Evolutionary conservation across 2,888 invertebrate species (phyloP), one percentile per base, ranked within the genome.

Genomic region (Chaetoderma sp.): DNA sequence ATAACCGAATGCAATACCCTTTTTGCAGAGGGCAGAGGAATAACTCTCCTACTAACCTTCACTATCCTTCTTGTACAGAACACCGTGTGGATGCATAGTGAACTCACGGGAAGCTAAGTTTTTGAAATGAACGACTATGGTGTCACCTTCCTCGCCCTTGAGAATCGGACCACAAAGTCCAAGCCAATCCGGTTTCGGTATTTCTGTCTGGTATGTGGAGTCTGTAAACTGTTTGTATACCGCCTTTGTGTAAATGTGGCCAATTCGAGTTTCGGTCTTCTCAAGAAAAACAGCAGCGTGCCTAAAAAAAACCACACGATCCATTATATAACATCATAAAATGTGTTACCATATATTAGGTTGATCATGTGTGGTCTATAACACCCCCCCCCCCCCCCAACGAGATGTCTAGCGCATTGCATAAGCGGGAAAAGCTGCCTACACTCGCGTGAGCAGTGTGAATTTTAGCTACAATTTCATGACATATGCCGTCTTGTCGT

Each of bases 81-180:
- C 52, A 6, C 77, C 77, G 56, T 78, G 78, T 4, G 78, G 75
- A 58, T 80, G 80, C 5, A 80, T 44, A n/a, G 72, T 74, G 54
- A 73, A 70, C 16, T 63, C 65, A 8, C 36, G 49, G 45, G 65
- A 63, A 10, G 74, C 71, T 39, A 66, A 55, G 72, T 79, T 79
- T 32, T 66, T 65, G 65, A 78, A 79, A 49, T 63, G 49, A 2
- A 79, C 61, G 25, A 60, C 49, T 13, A 79, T 62, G 4, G 65
- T 68, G 45, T 82, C 81, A 0, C 80, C 81, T 8, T 80, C 76
- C 65, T 81, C 78, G 13, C 73, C 83, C 28, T 68, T 73, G 33
- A 82, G 50, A 5, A 77, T 75, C 8, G 82, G 80, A 30, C 82
- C 82, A 16, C 74, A 58, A 59, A 72, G 67, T 4, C 78, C 75